Percentiles rank a stretch among this genome's conserved stretches.
phyloP scores from a whole-genome alignment of 2,888 invertebrate species.

The Andrena trimmerana region DNA sequence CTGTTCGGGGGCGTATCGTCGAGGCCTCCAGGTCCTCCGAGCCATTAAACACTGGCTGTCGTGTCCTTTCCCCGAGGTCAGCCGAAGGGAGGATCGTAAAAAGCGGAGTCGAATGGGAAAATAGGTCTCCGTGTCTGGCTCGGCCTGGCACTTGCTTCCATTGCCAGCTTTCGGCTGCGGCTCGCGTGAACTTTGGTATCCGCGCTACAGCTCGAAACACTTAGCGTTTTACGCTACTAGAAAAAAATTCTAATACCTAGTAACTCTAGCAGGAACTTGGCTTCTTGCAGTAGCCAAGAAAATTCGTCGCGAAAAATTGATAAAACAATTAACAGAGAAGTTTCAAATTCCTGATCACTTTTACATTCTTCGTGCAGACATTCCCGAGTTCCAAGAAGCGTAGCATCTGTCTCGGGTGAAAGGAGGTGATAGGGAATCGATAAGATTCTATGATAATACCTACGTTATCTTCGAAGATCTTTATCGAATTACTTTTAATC shows the following conservation, averaged over 20 bases:
- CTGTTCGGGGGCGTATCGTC: background rate
- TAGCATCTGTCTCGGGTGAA: no score
- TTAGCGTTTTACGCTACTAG: background rate
- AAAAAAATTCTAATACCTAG: background rate
- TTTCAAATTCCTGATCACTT: no score
- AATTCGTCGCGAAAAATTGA: no score
- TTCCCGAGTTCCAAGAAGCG: no score
- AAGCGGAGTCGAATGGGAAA: slow-evolving; percentile 67
- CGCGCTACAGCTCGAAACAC: slow-evolving; percentile 17
- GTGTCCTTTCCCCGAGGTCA: slow-evolving; percentile 10
- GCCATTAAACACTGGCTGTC: background rate
- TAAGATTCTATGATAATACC: no score
- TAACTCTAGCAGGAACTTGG: no score
- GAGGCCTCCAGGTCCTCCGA: background rate
- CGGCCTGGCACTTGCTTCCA: slow-evolving; percentile 72
- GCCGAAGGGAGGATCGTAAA: slow-evolving; percentile 7
- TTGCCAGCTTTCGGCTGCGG: slow-evolving; percentile 45
- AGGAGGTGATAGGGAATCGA: no score
- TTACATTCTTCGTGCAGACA: no score
- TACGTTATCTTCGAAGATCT: no score
- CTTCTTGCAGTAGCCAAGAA: no score
- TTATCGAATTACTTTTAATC: no score
- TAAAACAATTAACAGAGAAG: no score
- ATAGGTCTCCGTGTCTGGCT: slow-evolving; percentile 79
- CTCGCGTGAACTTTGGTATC: slow-evolving; percentile 46